Base-by-base conservation (phyloP, 1,140 invertebrate genomes). In the Ganaspis sp. region DNA sequence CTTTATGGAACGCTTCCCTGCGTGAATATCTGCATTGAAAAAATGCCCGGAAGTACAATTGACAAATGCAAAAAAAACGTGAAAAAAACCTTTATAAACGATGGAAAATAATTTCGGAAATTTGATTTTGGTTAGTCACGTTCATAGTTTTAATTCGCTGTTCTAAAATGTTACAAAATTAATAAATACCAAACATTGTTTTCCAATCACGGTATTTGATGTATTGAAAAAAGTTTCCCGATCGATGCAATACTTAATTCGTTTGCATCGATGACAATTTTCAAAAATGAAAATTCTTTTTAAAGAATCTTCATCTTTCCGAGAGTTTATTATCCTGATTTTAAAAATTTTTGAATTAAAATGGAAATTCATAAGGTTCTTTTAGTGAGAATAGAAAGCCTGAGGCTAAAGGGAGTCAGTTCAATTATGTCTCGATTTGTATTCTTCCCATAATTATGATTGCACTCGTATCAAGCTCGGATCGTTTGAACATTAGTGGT, bases 1-100 rank as follows among this genome's bases (percentile, higher is more conserved):
- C 15, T 64, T 64, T 29, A 64, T 64, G 58, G 58, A 29, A 64
- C 58, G 58, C 29, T 64, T 29, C 58, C n/a, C 58, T 64, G 58
- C 23, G 58, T 64, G 23, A 64, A 64, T 64, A 64, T 64, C 23
- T 29, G 58, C 58, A 64, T 64, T 29, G 58, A 29, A 64, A 23
- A 29, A 64, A 64, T 64, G 58, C n/a, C 58, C 11, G 58, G 23
- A 64, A 29, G 23, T n/a, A 34, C 12, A 64, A 29, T 64, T 29
- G 15, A 4, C 1, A 12, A 58, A 58, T 15, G 23, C 29, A 64
- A 29, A 9, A 34, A 12, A 11, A 11, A 26, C 19, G 9, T 12
- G 26, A 58, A 58, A 0, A 29, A 1, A 11, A 15, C 1, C 9
- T 1, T n/a, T n/a, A n/a, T n/a, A n/a, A n/a, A n/a, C n/a, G n/a